Base-by-base conservation (phyloP, 2,888 invertebrate genomes). In the Plemyria rubiginata region DNA sequence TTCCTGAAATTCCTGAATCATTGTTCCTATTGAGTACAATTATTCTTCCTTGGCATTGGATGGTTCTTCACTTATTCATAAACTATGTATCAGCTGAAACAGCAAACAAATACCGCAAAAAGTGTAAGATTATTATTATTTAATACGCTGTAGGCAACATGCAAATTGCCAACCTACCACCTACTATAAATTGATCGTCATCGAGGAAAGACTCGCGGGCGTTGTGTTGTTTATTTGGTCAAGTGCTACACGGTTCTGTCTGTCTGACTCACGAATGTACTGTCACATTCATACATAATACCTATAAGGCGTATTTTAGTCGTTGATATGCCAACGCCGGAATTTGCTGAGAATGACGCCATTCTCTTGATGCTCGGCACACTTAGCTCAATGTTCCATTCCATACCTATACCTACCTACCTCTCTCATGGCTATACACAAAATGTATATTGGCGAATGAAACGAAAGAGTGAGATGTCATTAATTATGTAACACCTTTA, bases 201-300 rank as follows among this genome's bases (percentile, higher is more conserved):
- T 82, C 79, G 77, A 85, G 83, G 82, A 86, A 85, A 86, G 79
- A 84, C 78, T 82, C 68, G 75, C 77, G 69, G 81, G 71, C 78
- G 80, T 78, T 80, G 54, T 66, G 77, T 82, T 85, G 84, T 87
- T 88, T 91, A 87, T 91, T 91, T 92, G 87, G 86, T 87, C 89
- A 92, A 91, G 86, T 90, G 91, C 76, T 76, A 72, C 73, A 72
- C 75, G 66, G 65, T 70, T 75, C 75, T 64, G 75, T 75, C 82
- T 63, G 75, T 75, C 82, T 92, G 91, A 92, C 81, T 92, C 91
- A 92, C 77, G 77, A 84, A 85, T 88, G 89, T 90, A 90, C 88
- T 88, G 90, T 87, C 88, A 80, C 83, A 85, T 85, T 84, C 85
- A 84, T 82, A 85, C 82, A 74, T 85, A 55, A 48, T 49, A n/a